Evolutionary conservation across 1,140 invertebrate species (phyloP).

Genomic region (Lerema accius): DNA sequence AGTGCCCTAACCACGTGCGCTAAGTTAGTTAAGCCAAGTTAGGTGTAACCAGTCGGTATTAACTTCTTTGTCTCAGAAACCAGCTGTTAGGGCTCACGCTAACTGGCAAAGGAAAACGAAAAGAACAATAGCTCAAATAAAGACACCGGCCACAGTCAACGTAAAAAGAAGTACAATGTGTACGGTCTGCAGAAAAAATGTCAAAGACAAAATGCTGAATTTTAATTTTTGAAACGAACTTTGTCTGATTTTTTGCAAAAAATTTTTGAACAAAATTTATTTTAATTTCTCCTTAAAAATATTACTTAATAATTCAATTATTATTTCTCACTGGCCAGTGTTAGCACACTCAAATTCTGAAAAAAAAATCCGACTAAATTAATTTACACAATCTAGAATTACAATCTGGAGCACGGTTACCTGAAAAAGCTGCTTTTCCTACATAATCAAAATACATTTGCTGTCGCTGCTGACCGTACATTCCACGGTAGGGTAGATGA

Average conservation of each 20-base stretch:
- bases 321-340: too few relatives aligned
- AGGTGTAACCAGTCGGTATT: constrained; percentile 2
- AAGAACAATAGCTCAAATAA: constrained; percentile 48
- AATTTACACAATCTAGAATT: too few relatives aligned
- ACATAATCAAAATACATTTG: background rate
- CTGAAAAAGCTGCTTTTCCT: too few relatives aligned
- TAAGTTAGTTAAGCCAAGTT: background rate
- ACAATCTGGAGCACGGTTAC: too few relatives aligned
- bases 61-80: constrained; percentile 3
- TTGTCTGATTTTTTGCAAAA: too few relatives aligned
- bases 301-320: too few relatives aligned
- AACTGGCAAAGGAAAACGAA: constrained; percentile 33
- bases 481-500: constrained; percentile 43
- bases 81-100: constrained; percentile 18
- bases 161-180: constrained; percentile 18
- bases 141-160: constrained; percentile 31
- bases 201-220: too few relatives aligned
- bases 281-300: too few relatives aligned
- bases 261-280: too few relatives aligned
- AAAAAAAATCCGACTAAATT: too few relatives aligned
- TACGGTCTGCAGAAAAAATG: constrained; percentile 3
- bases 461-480: constrained; percentile 25
- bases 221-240: too few relatives aligned
- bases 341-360: too few relatives aligned
- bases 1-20: background rate